Base-by-base conservation (phyloP, 2,888 invertebrate genomes). In the Adelognathus sp. region DNA sequence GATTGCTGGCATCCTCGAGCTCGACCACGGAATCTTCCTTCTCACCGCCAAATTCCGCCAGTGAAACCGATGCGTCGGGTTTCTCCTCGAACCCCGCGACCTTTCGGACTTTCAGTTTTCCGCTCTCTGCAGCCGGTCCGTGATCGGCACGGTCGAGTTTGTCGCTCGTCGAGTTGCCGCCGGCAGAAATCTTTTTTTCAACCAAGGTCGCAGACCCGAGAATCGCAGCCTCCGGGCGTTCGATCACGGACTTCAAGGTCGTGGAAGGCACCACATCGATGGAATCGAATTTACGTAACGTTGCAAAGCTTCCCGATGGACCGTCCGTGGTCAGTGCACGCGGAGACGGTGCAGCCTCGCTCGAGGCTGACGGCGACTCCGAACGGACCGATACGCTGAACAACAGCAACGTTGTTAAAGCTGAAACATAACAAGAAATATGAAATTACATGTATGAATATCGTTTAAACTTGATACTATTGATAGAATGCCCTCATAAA, bases 331-430 rank as follows among this genome's bases (percentile, higher is more conserved):
- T n/a, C 16, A 33, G 24, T 9, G 46, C 16, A 27, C 3, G 41
- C n/a, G 18, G 24, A 16, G 56, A 16, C 36, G 61, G n/a, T 50
- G 60, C 27, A 7, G 44, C 66, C 18, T 41, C 39, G 29, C 27
- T 33, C 46, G 67, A 44, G 67, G 50, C 46, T 29, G 60, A 16
- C 16, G 39, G 18, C 36, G 52, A 41, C 31, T 80, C 63, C 27
- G 77, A 77, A 56, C 60, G 44, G 9, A 75, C 80, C 29, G 80
- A 52, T 36, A 74, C 72, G 69, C 69, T 69, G 36, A 46, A 46
- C 56, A 82, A 50, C 46, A 82, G 52, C 36, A 84, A 36, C 75
- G 76, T 61, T 69, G 76, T 39, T 14, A 67, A 14, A 50, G 79
- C 84, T 84, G 78, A 1, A 81, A 81, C 70, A 70, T 0, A n/a